These are phyloP conservation scores for Nibea coibor DNA, from an alignment of 2,113 vertebrate genomes.

Conservation along the genomic window DNA sequence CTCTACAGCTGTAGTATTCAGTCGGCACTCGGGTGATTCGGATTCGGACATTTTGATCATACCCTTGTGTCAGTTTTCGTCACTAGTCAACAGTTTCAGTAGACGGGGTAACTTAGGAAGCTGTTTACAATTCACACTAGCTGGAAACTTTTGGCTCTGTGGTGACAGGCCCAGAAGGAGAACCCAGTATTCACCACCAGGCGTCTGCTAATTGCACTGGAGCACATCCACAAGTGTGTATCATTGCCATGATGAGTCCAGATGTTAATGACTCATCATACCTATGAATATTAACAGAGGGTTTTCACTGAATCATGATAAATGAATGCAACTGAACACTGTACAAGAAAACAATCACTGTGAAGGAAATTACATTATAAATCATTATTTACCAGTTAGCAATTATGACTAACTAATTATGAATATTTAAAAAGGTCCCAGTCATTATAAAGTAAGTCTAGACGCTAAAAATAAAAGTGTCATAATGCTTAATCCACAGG, in stretches of 20 bases:
- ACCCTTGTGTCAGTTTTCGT: not conserved
- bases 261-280: constrained; percentile 5
- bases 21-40: not conserved
- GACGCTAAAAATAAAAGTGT: too few relatives aligned
- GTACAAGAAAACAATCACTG: not conserved
- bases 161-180: not conserved
- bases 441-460: too few relatives aligned
- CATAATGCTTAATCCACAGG: too few relatives aligned
- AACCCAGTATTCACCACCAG: not conserved
- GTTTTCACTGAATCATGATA: not conserved
- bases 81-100: not conserved
- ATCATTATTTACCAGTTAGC: not conserved
- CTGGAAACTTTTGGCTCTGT: constrained; percentile 1
- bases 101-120: not conserved
- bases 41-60: not conserved
- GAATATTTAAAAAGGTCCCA: not conserved
- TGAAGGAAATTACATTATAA: not conserved
- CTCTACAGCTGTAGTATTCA: constrained; percentile 1
- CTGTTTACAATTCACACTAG: constrained; percentile 3
- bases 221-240: not conserved
- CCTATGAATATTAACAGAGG: not conserved
- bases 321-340: not conserved
- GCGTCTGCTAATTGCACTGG: constrained; percentile 5
- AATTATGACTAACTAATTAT: too few relatives aligned
- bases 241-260: not conserved